Evolutionary conservation across 2,888 invertebrate species (phyloP).

Genomic region (Meghimatium bilineatum): DNA sequence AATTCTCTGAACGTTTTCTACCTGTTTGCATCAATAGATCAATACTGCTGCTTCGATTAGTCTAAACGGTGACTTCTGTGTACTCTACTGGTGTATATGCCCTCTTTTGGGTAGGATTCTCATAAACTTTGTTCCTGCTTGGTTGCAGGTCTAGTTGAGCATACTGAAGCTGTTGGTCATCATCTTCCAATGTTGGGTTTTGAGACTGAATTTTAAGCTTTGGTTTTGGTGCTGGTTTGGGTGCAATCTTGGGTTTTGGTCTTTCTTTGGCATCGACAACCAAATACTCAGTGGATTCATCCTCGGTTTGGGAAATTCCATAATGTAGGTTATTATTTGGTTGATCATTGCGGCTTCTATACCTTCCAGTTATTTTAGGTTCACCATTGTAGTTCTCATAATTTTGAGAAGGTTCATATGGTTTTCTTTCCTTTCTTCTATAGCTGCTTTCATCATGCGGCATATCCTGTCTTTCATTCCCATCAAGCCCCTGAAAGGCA

Average conservation of each 20-base stretch:
- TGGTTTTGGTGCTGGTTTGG: slow-evolving; percentile 5
- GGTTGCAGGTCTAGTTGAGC: slow-evolving; percentile 27
- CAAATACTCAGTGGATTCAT: not conserved
- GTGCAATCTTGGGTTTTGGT: too few species aligned
- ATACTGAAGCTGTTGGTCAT: slow-evolving; percentile 21
- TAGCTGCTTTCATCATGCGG: not conserved
- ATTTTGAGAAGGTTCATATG: not conserved
- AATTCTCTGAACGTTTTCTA: too few species aligned
- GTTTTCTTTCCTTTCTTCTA: not conserved
- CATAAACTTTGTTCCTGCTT: too few species aligned
- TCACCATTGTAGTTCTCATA: not conserved
- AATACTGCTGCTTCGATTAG: not conserved
- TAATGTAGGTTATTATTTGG: not conserved
- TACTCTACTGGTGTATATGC: slow-evolving; percentile 1
- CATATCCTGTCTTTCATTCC: not conserved
- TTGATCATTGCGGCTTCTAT: not conserved
- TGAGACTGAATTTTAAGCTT: not conserved
- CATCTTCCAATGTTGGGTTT: not conserved
- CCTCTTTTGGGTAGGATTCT: not conserved
- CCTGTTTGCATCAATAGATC: too few species aligned
- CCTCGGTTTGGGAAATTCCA: slow-evolving; percentile 34
- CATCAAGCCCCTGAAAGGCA: slow-evolving; percentile 35
- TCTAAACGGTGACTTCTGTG: slow-evolving; percentile 15
- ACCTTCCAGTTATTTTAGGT: not conserved
- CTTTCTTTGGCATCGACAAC: not conserved